A percentile compares a stretch with the other conserved stretches of the same genome.
phyloP scores from a whole-genome alignment of 1,140 invertebrate species.

The Odontomachus brunneus region DNA sequence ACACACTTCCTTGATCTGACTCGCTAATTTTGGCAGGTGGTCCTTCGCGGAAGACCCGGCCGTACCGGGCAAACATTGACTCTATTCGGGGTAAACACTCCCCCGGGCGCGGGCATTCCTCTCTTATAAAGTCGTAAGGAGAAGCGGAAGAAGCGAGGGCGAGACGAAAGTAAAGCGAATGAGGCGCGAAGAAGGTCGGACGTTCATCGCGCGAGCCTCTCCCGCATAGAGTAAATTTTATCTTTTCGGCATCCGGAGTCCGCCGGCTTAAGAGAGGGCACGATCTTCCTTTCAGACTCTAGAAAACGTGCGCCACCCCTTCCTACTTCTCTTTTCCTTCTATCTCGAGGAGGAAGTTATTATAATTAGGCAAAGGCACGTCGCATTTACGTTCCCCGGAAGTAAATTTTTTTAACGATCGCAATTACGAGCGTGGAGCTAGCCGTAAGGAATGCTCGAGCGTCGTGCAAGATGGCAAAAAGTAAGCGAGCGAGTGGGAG shows the following conservation, averaged over 20 bases:
- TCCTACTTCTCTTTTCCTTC: neutral
- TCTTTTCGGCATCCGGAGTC: slow-evolving; percentile 16
- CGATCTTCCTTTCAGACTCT: slow-evolving; percentile 19
- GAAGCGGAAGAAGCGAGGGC: slow-evolving; percentile 11
- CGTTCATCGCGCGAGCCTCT: slow-evolving; percentile 24
- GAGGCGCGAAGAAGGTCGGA: slow-evolving; percentile 21
- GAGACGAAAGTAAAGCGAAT: slow-evolving; percentile 35
- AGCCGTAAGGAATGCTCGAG: slow-evolving; percentile 40
- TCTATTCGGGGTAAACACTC: slow-evolving; percentile 61
- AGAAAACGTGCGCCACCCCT: slow-evolving; percentile 11
- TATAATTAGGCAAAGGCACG: slow-evolving; percentile 55
- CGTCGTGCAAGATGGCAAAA: slow-evolving; percentile 41
- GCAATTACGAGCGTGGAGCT: slow-evolving; percentile 52
- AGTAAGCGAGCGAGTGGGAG: neutral
- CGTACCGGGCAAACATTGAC: slow-evolving; percentile 66
- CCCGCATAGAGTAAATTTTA: slow-evolving; percentile 39
- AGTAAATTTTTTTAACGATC: slow-evolving; percentile 52
- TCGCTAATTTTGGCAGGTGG: slow-evolving; percentile 70
- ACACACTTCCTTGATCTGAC: slow-evolving; percentile 58
- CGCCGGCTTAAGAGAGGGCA: slow-evolving; percentile 9
- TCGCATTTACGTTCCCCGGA: slow-evolving; percentile 47
- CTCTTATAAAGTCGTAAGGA: slow-evolving; percentile 59
- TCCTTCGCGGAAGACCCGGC: slow-evolving; percentile 22
- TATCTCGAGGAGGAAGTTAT: slow-evolving; percentile 14
- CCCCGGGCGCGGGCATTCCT: neutral